Percentiles rank a stretch among this genome's conserved stretches.
phyloP scores from a whole-genome alignment of 2,888 invertebrate species.

The Agonum fuliginosum region DNA sequence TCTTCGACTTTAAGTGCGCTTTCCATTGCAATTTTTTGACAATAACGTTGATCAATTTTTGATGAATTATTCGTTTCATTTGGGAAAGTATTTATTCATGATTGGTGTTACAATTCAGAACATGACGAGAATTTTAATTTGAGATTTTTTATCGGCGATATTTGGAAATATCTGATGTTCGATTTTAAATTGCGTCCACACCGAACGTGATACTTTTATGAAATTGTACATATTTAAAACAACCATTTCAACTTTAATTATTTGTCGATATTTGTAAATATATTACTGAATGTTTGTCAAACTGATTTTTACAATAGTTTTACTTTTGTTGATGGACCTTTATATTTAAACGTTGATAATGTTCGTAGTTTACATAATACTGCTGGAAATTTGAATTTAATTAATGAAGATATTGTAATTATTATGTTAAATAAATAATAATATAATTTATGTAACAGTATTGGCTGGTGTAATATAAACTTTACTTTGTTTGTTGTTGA shows the following conservation, averaged over 20 bases:
- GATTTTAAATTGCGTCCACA: conserved; percentile 24
- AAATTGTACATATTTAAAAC: conserved; percentile 15
- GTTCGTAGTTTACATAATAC: no score
- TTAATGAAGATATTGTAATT: not conserved
- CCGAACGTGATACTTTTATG: conserved; percentile 14
- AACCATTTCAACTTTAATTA: not conserved
- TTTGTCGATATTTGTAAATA: not conserved
- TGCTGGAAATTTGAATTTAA: not conserved
- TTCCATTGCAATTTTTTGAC: not conserved
- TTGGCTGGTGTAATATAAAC: not conserved
- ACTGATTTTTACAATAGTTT: not conserved
- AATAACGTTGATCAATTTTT: conserved; percentile 7
- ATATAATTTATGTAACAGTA: not conserved
- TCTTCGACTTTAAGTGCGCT: conserved; percentile 1
- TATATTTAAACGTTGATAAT: no score
- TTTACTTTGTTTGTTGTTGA: not conserved
- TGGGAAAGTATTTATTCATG: conserved; percentile 37
- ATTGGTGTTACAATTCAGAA: conserved; percentile 18
- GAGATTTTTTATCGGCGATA: conserved; percentile 39
- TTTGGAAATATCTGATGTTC: conserved; percentile 25
- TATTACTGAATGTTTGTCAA: not conserved
- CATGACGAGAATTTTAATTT: conserved; percentile 43
- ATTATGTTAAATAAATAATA: not conserved
- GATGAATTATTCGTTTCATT: conserved; percentile 24
- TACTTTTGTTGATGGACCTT: not conserved